These are phyloP conservation scores for Macrosoma leucophasiata DNA, from an alignment of 2,888 invertebrate genomes.

Conservation along the genomic window DNA sequence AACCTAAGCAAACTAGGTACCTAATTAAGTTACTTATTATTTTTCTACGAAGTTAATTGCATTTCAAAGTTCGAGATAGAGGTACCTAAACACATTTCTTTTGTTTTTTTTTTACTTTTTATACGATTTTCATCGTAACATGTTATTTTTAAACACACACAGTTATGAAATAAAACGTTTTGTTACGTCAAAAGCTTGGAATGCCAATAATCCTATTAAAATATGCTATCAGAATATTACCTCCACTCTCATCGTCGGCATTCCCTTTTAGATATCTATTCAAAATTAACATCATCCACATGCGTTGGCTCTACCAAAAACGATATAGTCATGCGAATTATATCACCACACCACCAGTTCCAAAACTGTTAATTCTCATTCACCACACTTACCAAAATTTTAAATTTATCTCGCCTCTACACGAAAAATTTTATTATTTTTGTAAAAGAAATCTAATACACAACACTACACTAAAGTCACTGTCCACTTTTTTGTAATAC, in stretches of 20 bases:
- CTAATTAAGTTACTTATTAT: no score
- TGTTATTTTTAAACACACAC: no score
- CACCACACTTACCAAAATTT: conserved; percentile 66
- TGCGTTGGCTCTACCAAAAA: conserved; percentile 36
- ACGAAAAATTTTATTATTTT: no score
- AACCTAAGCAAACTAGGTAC: no score
- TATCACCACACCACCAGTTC: conserved; percentile 57
- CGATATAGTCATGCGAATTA: conserved; percentile 64
- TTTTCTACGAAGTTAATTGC: neutral
- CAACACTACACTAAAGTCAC: conserved; percentile 29
- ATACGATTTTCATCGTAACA: no score
- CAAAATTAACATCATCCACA: conserved; percentile 45
- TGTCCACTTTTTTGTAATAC: conserved; percentile 27
- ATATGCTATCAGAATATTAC: conserved; percentile 27
- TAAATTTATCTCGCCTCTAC: conserved; percentile 24
- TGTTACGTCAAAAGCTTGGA: no score
- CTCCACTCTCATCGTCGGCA: conserved; percentile 32
- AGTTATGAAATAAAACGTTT: no score
- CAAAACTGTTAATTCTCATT: conserved; percentile 51
- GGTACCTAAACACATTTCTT: neutral
- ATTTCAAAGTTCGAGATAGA: neutral
- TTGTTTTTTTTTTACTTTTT: no score
- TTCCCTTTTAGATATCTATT: conserved; percentile 29
- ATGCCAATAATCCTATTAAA: conserved; percentile 17
- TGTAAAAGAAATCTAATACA: conserved; percentile 22